Percentiles rank a stretch among this genome's conserved stretches.
Conservation (phyloP, 2,888 invertebrate genomes). For the Dasysyrphus tricinctus region DNA sequence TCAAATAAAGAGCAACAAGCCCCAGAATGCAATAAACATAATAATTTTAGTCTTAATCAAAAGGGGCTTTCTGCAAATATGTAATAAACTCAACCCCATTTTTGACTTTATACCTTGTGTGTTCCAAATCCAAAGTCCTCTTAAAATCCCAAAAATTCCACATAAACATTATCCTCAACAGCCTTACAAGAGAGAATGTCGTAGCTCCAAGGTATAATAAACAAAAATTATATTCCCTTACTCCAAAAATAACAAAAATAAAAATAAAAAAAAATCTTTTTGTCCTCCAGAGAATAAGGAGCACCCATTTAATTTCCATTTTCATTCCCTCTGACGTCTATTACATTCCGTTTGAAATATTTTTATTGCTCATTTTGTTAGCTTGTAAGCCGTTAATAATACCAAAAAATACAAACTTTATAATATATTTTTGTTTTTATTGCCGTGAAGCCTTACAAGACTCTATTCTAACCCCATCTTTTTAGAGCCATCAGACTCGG, state of each 20-base stretch:
- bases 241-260: background rate
- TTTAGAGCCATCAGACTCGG: background rate
- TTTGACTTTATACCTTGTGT: background rate
- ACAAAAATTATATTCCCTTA: slow-evolving; percentile 6
- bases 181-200: slow-evolving; percentile 11
- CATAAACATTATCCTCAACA: slow-evolving; percentile 15
- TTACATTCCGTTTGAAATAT: slow-evolving; percentile 41
- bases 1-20: background rate
- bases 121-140: background rate
- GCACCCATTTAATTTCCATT: slow-evolving; percentile 33
- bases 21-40: background rate
- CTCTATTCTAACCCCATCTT: slow-evolving; percentile 18
- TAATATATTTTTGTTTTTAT: slow-evolving; percentile 1
- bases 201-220: slow-evolving; percentile 3
- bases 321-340: slow-evolving; percentile 34
- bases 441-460: background rate
- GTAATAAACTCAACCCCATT: background rate
- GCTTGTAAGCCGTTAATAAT: slow-evolving; percentile 37
- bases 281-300: slow-evolving; percentile 13
- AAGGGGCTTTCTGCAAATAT: background rate
- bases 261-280: slow-evolving; percentile 9
- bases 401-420: slow-evolving; percentile 24
- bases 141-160: background rate
- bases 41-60: slow-evolving; percentile 1
- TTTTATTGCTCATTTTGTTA: slow-evolving; percentile 38